Evolutionary conservation across 2,113 vertebrate species (phyloP).

Genomic region (Entomyzon cyanotis): DNA sequence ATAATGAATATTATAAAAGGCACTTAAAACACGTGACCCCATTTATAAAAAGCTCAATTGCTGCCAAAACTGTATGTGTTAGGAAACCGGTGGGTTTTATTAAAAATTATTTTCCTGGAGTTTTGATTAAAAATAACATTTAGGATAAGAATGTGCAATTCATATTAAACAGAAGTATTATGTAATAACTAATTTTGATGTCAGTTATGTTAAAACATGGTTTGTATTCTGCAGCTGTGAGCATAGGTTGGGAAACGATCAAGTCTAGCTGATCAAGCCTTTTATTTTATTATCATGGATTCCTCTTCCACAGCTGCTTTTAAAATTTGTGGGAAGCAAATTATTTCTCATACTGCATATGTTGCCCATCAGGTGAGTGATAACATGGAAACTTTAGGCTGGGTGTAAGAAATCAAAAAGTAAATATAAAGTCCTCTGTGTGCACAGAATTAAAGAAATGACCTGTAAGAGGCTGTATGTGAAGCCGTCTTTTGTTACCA

Average conservation of each 20-base stretch:
- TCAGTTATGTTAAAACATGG: constrained; percentile 41
- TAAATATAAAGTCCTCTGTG: constrained; percentile 54
- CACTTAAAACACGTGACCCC: background rate
- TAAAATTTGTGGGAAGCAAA: constrained; percentile 65
- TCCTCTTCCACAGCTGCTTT: constrained; percentile 62
- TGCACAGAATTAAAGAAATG: constrained; percentile 63
- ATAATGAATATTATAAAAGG: constrained; percentile 11
- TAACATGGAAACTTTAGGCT: constrained; percentile 44
- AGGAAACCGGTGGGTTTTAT: background rate
- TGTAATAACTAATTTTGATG: constrained; percentile 27
- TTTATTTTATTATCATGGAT: constrained; percentile 60
- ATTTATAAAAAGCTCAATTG: background rate
- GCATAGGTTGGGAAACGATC: constrained; percentile 49
- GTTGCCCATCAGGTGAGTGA: constrained; percentile 60
- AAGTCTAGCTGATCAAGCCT: constrained; percentile 45
- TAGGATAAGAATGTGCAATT: constrained; percentile 27
- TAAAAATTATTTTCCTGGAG: constrained; percentile 3
- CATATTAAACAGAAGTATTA: constrained; percentile 27
- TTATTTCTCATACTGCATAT: constrained; percentile 62
- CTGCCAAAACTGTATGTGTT: background rate
- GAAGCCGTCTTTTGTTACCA: constrained; percentile 62
- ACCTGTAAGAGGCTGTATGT: constrained; percentile 37
- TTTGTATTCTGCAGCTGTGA: constrained; percentile 63
- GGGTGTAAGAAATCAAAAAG: constrained; percentile 40
- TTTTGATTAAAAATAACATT: constrained; percentile 1